These are phyloP conservation scores for Fragum sueziense DNA, from an alignment of 2,888 invertebrate species.

Conservation along the genomic window DNA sequence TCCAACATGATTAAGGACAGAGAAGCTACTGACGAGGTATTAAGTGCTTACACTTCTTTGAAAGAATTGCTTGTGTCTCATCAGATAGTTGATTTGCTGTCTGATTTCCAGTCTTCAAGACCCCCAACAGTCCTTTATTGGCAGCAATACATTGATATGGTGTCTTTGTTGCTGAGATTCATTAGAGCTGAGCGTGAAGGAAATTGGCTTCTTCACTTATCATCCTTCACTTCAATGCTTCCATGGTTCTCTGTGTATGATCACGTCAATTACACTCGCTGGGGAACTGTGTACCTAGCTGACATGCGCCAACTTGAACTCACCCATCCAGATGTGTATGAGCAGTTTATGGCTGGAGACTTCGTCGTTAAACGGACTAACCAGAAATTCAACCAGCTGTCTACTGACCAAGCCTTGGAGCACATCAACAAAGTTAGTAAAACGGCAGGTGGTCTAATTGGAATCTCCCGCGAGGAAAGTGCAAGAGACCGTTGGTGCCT, in stretches of 20 bases:
- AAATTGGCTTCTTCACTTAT: conserved; percentile 45
- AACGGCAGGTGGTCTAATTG: not conserved
- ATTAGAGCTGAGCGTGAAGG: conserved; percentile 47
- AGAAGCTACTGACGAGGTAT: not conserved
- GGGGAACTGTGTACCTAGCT: conserved; percentile 53
- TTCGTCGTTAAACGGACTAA: conserved; percentile 45
- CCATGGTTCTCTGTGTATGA: conserved; percentile 49
- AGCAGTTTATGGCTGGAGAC: conserved; percentile 37
- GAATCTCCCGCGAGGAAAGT: not conserved
- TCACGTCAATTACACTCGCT: conserved; percentile 51
- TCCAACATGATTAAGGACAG: not conserved
- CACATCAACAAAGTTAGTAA: conserved; percentile 38
- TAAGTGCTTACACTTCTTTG: not conserved
- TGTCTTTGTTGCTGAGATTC: conserved; percentile 29
- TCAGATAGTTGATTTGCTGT: not conserved
- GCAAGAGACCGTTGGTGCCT: no score
- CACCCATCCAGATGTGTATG: conserved; percentile 32
- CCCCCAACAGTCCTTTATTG: conserved; percentile 16
- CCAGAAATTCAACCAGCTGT: conserved; percentile 44
- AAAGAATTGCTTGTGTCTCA: not conserved
- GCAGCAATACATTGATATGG: not conserved
- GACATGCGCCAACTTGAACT: conserved; percentile 32
- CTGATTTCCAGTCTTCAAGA: not conserved
- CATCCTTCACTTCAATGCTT: conserved; percentile 45
- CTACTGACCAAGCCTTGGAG: conserved; percentile 44